These are phyloP conservation scores for Saimiri boliviensis DNA, from an alignment of 2,113 vertebrate genomes.

Conservation along the genomic window DNA sequence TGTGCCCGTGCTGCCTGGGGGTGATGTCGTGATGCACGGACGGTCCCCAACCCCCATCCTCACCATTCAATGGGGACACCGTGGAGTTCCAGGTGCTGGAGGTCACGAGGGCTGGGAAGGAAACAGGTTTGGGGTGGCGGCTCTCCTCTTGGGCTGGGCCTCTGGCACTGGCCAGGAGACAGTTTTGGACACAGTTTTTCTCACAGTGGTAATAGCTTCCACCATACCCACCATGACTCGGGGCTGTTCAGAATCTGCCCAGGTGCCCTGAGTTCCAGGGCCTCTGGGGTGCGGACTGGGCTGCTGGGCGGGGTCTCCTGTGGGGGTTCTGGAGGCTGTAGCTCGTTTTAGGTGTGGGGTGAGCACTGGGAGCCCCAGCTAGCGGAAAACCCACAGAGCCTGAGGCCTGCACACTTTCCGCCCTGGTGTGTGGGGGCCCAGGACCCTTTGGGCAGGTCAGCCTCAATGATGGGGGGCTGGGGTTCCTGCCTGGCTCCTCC, in stretches of 20 bases:
- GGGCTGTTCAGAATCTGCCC: not conserved
- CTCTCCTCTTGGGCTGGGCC: too few species aligned
- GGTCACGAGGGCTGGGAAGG: not conserved
- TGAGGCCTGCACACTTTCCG: not conserved
- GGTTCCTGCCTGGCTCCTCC: rapidly evolving
- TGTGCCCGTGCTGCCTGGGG: too few species aligned
- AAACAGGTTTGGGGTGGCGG: rapidly evolving
- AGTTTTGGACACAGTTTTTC: not conserved
- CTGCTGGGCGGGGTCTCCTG: not conserved
- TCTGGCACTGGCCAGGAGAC: rapidly evolving
- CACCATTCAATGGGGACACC: rapidly evolving
- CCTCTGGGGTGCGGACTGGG: not conserved
- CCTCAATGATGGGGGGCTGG: not conserved
- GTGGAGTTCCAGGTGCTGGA: rapidly evolving
- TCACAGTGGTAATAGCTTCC: rapidly evolving
- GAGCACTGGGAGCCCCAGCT: not conserved
- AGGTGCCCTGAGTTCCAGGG: rapidly evolving
- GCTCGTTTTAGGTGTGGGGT: not conserved
- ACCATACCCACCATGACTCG: rapidly evolving
- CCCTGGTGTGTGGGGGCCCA: not conserved
- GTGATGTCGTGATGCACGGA: too few species aligned
- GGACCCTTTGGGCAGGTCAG: not conserved
- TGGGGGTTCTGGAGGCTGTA: too few species aligned
- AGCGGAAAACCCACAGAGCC: rapidly evolving
- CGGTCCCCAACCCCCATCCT: not conserved